phyloP scores from a whole-genome alignment of 2,888 invertebrate genomes.

The Athalia cordata region DNA sequence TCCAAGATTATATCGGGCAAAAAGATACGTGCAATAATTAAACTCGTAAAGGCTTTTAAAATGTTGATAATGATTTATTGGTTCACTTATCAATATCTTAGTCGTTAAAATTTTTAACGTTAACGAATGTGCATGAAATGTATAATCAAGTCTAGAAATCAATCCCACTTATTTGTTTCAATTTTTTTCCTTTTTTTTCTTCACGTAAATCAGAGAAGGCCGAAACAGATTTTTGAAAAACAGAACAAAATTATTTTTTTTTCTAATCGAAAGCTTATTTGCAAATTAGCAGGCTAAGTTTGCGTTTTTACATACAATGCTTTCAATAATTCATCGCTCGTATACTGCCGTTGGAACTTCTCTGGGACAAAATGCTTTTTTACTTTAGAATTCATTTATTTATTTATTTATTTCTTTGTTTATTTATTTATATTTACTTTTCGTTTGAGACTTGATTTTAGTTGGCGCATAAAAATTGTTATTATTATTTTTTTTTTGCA shows the following conservation, averaged over 20 bases:
- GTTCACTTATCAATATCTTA: not conserved
- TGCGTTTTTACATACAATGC: too few species aligned
- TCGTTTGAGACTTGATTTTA: conserved; percentile 3
- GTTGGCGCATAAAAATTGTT: conserved; percentile 1
- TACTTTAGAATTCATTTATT: not conserved
- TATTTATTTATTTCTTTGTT: not conserved
- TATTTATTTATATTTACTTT: not conserved
- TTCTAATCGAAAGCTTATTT: not conserved
- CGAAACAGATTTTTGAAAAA: not conserved
- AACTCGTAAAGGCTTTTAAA: not conserved
- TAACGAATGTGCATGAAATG: conserved; percentile 22
- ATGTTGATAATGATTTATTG: conserved; percentile 22
- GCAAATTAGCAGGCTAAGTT: too few species aligned
- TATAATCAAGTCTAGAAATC: conserved; percentile 26
- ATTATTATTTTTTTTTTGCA: conserved; percentile 34
- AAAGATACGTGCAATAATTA: conserved; percentile 3
- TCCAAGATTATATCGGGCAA: not conserved
- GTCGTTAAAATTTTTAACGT: not conserved
- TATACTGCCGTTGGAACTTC: conserved; percentile 31
- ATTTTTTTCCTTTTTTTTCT: conserved; percentile 4
- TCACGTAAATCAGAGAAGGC: too few species aligned
- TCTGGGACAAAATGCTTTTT: conserved; percentile 18
- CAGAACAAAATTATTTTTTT: not conserved
- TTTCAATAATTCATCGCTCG: too few species aligned
- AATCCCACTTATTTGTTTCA: conserved; percentile 7